phyloP scores from a whole-genome alignment of 2,888 invertebrate species.

The Dolomedes plantarius region DNA sequence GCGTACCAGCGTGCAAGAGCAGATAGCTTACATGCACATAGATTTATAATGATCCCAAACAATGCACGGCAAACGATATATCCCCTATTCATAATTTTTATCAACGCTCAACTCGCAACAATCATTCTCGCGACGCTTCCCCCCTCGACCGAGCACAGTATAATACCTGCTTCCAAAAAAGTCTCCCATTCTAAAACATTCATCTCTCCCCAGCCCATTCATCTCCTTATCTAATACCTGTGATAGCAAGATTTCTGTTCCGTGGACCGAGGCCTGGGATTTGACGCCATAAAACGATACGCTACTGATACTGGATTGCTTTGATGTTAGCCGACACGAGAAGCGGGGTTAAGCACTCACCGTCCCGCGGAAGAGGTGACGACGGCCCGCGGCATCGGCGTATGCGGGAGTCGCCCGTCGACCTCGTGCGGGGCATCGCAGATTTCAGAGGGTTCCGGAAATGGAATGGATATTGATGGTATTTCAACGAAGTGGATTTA shows the following conservation, averaged over 20 bases:
- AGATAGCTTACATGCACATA: too few species aligned
- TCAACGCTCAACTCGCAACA: background rate
- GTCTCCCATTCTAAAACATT: conserved; percentile 29
- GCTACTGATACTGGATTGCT: conserved; percentile 43
- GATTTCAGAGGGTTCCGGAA: background rate
- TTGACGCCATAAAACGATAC: conserved; percentile 64
- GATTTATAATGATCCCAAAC: conserved; percentile 20
- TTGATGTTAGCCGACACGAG: conserved; percentile 56
- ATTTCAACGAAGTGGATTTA: too few species aligned
- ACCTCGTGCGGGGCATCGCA: background rate
- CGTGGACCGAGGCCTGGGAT: conserved; percentile 50
- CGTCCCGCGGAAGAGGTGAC: background rate
- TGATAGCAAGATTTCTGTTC: conserved; percentile 59
- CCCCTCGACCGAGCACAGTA: background rate
- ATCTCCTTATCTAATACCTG: conserved; percentile 45
- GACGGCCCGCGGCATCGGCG: background rate
- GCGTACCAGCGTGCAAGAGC: too few species aligned
- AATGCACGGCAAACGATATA: background rate
- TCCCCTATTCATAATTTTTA: background rate
- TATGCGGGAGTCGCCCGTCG: conserved; percentile 12
- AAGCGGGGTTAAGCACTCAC: background rate
- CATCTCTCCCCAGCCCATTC: conserved; percentile 13
- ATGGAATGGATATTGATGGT: too few species aligned
- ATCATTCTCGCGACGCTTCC: background rate
- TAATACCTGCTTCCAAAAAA: background rate